phyloP scores from a whole-genome alignment of 2,113 vertebrate species.

The Hippocampus barbouri region DNA sequence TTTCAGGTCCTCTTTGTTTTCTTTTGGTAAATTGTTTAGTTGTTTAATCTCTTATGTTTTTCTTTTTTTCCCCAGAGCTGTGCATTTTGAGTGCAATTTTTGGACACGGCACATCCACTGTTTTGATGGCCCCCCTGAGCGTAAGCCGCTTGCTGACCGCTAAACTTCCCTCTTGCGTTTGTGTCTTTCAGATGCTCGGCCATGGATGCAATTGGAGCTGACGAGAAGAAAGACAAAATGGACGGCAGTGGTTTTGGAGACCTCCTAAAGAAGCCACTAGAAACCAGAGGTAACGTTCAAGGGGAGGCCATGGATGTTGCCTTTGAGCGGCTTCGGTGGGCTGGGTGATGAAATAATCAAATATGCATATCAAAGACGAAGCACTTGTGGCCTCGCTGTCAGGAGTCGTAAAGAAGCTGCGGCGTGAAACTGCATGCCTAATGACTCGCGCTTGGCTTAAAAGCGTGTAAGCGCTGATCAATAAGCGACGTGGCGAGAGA shows the following conservation, averaged over 20 bases:
- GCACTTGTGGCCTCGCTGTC: slow-evolving; percentile 38
- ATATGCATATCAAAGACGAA: slow-evolving; percentile 61
- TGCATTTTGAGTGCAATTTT: too few relatives aligned
- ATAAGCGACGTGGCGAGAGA: slow-evolving; percentile 28
- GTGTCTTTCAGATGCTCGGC: slow-evolving; percentile 52
- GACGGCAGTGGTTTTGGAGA: slow-evolving; percentile 78
- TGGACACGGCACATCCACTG: too few relatives aligned
- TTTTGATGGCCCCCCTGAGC: background rate
- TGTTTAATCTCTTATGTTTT: too few relatives aligned
- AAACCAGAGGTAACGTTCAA: slow-evolving; percentile 75
- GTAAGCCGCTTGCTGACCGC: background rate
- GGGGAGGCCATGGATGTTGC: background rate
- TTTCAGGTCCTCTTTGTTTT: too few relatives aligned
- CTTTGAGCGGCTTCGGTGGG: slow-evolving; percentile 12
- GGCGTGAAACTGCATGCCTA: slow-evolving; percentile 38
- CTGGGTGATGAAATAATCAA: slow-evolving; percentile 33
- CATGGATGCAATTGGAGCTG: slow-evolving; percentile 80
- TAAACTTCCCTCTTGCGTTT: background rate
- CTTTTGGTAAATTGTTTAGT: too few relatives aligned
- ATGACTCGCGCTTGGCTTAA: slow-evolving; percentile 20
- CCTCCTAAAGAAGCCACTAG: slow-evolving; percentile 76
- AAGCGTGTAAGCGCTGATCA: slow-evolving; percentile 34
- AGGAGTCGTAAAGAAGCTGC: slow-evolving; percentile 46
- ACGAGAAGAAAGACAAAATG: slow-evolving; percentile 84
- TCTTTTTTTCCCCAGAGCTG: too few relatives aligned